A percentile compares a stretch with the other conserved stretches of the same genome.
These are phyloP conservation scores for Coenonympha arcania DNA, from an alignment of 2,888 invertebrate species.

Conservation along the genomic window DNA sequence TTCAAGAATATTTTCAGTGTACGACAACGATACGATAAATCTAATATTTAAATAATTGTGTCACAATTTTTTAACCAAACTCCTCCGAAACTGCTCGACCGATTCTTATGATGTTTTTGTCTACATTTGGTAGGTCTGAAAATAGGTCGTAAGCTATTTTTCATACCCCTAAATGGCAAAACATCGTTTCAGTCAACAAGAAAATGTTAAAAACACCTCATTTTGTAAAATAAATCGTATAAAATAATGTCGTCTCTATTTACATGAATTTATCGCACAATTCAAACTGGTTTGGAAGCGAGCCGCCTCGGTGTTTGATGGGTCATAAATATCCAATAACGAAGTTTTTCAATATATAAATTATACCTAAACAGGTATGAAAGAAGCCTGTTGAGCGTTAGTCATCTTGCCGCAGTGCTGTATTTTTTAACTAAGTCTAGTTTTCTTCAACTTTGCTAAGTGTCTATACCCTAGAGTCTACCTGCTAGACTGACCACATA, in stretches of 20 bases:
- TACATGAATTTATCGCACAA: neutral
- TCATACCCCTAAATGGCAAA: too few species aligned
- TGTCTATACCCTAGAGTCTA: too few species aligned
- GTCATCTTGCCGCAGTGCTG: constrained; percentile 61
- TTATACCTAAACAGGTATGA: constrained; percentile 9
- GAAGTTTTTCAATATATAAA: constrained; percentile 21
- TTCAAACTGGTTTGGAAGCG: neutral
- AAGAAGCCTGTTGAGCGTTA: constrained; percentile 33
- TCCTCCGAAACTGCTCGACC: too few species aligned
- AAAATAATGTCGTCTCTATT: neutral
- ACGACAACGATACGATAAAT: neutral
- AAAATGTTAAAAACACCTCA: neutral
- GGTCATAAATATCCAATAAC: constrained; percentile 17
- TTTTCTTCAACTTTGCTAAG: constrained; percentile 25
- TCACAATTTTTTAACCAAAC: too few species aligned
- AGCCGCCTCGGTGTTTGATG: constrained; percentile 4
- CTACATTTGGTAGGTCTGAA: too few species aligned
- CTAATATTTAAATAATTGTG: too few species aligned
- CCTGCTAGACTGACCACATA: too few species aligned
- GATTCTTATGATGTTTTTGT: too few species aligned
- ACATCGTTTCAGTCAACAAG: too few species aligned
- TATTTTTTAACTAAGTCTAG: constrained; percentile 37
- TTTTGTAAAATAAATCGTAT: neutral
- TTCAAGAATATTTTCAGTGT: neutral
- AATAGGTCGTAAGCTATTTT: too few species aligned